phyloP scores from a whole-genome alignment of 2,888 invertebrate species.

The Drosophila putrida region DNA sequence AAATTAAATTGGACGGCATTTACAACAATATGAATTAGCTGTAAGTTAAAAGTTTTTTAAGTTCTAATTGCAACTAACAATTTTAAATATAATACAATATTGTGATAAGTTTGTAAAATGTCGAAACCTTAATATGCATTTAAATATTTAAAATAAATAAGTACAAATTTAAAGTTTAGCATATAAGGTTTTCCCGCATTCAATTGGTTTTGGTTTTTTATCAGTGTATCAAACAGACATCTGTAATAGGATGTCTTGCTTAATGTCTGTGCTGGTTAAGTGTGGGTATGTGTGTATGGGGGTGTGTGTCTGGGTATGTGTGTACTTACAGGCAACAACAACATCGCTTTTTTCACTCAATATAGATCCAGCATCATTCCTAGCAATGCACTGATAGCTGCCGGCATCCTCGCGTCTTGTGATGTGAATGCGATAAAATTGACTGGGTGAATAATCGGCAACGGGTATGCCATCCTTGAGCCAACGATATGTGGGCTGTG shows the following conservation, averaged over 20 bases:
- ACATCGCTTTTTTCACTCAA: constrained; percentile 96
- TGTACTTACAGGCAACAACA: constrained; percentile 95
- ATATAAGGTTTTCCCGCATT: not conserved
- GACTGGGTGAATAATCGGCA: constrained; percentile 92
- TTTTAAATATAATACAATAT: no score
- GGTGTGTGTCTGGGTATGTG: no score
- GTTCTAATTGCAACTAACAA: no score
- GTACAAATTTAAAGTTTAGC: not conserved
- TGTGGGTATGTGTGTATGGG: not conserved
- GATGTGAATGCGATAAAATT: constrained; percentile 93
- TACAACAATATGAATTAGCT: no score
- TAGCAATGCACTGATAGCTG: constrained; percentile 96
- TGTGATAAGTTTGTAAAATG: no score
- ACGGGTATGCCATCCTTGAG: constrained; percentile 93
- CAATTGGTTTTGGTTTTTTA: not conserved
- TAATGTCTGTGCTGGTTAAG: not conserved
- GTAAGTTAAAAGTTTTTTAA: no score
- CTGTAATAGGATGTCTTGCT: constrained; percentile 9
- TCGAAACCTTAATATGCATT: not conserved
- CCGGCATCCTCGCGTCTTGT: constrained; percentile 94
- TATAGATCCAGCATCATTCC: constrained; percentile 96
- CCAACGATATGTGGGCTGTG: constrained; percentile 97
- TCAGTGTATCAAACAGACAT: constrained; percentile 5
- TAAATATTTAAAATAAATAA: not conserved
- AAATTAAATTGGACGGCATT: no score